Conservation (phyloP, 2,113 vertebrate genomes). For the Pundamilia nyererei region DNA sequence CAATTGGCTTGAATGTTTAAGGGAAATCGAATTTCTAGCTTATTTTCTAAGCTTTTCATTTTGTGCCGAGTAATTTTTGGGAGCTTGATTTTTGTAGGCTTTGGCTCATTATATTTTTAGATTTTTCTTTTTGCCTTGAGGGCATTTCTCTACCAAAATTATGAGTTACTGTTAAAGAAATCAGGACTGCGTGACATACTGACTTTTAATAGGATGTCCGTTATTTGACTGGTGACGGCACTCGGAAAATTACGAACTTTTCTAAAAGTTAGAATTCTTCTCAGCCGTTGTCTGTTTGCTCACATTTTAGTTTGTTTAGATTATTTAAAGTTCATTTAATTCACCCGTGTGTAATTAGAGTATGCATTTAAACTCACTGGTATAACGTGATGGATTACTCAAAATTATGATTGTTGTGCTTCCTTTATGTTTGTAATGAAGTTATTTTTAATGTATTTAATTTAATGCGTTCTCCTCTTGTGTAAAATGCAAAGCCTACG, state of each 20-base stretch:
- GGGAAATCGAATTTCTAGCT: constrained; percentile 8
- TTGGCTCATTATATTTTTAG: neutral
- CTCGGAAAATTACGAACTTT: neutral
- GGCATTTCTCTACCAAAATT: neutral
- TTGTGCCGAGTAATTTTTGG: neutral
- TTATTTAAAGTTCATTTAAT: constrained; percentile 38
- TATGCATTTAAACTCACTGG: constrained; percentile 23
- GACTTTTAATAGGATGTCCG: neutral
- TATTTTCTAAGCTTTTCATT: neutral
- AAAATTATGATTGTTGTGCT: constrained; percentile 13
- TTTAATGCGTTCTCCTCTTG: constrained; percentile 38
- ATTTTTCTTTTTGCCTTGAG: neutral
- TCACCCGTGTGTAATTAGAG: neutral
- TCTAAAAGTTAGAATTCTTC: neutral
- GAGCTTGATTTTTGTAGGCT: neutral
- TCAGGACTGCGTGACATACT: neutral
- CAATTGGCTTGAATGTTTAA: constrained; percentile 45
- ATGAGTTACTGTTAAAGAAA: constrained; percentile 1
- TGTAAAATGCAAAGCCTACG: constrained; percentile 14
- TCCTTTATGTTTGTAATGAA: constrained; percentile 29
- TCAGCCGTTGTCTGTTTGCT: neutral
- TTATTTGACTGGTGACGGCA: neutral
- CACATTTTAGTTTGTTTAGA: neutral
- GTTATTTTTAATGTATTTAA: constrained; percentile 47
- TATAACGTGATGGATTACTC: constrained; percentile 32